Conservation (phyloP, 2,113 vertebrate species). For the Phycodurus eques region DNA sequence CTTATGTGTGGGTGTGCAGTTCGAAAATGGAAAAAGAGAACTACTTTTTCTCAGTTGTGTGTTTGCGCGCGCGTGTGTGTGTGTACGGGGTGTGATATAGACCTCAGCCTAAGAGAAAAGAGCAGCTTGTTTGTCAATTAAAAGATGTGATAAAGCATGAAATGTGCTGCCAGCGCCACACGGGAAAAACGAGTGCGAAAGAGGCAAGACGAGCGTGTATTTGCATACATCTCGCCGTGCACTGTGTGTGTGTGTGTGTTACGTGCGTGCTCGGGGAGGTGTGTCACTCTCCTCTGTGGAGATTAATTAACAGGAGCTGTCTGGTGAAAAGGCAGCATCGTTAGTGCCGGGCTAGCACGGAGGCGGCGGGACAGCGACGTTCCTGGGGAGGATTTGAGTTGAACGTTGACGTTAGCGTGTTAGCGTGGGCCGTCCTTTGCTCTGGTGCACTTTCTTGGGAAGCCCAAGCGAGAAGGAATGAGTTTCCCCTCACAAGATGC, state of each 20-base stretch:
- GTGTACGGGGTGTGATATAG: constrained; percentile 71
- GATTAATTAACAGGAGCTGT: constrained; percentile 79
- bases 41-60: constrained; percentile 42
- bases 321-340: constrained; percentile 77
- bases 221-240: constrained; percentile 63
- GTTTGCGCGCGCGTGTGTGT: constrained; percentile 21
- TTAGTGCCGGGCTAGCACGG: constrained; percentile 65
- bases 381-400: constrained; percentile 53
- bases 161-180: constrained; percentile 78
- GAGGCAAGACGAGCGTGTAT: constrained; percentile 59
- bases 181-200: constrained; percentile 61
- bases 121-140: constrained; percentile 84
- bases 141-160: constrained; percentile 84
- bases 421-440: constrained; percentile 4
- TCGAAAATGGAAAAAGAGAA: constrained; percentile 60
- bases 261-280: constrained; percentile 56
- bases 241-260: constrained; percentile 47
- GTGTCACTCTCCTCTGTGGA: constrained; percentile 76
- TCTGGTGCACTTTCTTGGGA: constrained; percentile 12
- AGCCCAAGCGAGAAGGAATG: constrained; percentile 15
- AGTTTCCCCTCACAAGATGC: constrained; percentile 7
- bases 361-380: constrained; percentile 43
- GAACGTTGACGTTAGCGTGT: constrained; percentile 41
- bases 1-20: constrained; percentile 35
- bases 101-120: constrained; percentile 82